Conservation (phyloP, 1,140 invertebrate genomes). For the Triops cancriformis region DNA sequence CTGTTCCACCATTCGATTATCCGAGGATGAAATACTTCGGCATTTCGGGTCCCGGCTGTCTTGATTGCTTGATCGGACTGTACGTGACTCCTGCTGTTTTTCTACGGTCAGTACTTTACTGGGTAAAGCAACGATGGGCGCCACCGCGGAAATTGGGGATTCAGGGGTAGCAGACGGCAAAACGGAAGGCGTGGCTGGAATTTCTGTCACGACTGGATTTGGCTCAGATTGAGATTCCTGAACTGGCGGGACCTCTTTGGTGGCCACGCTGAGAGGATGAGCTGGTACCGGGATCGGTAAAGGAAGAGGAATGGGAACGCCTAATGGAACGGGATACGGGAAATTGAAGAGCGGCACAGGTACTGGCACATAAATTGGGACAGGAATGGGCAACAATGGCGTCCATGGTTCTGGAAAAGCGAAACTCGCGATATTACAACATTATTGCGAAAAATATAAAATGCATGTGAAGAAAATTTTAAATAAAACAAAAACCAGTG, state of each 20-base stretch:
- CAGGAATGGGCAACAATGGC: neutral
- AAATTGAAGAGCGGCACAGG: neutral
- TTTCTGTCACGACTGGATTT: neutral
- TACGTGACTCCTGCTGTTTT: too few relatives aligned
- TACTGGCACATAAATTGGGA: neutral
- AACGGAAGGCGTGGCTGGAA: too few relatives aligned
- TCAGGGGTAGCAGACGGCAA: too few relatives aligned
- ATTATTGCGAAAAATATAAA: too few relatives aligned
- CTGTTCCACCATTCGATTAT: neutral
- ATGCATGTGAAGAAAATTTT: too few relatives aligned
- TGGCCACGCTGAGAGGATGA: neutral
- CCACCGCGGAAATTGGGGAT: too few relatives aligned
- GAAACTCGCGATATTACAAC: too few relatives aligned
- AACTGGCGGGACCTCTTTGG: neutral
- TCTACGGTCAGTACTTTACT: too few relatives aligned
- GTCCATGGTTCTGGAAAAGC: neutral
- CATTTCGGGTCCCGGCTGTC: neutral
- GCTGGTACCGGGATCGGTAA: neutral
- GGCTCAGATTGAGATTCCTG: neutral
- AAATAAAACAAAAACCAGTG: too few relatives aligned
- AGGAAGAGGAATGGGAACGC: neutral
- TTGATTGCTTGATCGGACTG: neutral
- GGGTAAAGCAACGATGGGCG: too few relatives aligned
- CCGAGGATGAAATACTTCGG: neutral
- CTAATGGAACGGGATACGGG: neutral